Conservation (phyloP, 2,113 vertebrate genomes). For the Sterrhoptilus dennistouni region DNA sequence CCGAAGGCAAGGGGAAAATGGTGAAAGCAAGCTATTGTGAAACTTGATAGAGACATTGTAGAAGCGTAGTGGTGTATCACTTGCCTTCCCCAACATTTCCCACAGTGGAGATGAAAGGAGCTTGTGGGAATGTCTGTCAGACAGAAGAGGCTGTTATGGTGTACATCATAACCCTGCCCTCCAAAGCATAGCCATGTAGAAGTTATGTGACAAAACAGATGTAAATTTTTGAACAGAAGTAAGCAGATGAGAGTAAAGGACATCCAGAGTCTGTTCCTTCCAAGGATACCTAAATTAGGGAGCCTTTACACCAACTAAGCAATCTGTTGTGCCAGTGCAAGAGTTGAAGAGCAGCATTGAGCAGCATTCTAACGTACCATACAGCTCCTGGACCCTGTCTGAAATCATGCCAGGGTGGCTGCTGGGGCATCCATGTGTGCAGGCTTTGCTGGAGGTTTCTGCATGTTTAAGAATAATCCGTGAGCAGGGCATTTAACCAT, state of each 20-base stretch:
- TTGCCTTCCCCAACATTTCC: background rate
- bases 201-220: background rate
- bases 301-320: background rate
- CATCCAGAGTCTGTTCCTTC: background rate
- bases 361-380: background rate
- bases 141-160: background rate
- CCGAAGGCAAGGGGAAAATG: conserved; percentile 10
- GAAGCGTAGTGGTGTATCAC: background rate
- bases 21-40: conserved; percentile 5
- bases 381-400: background rate
- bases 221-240: background rate
- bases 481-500: background rate
- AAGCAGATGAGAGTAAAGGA: background rate
- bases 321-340: background rate
- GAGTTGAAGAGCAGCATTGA: rapidly evolving
- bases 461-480: background rate
- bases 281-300: background rate
- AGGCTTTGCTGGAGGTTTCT: background rate
- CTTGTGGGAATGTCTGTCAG: background rate
- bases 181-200: background rate
- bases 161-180: background rate
- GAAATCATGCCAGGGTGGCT: background rate
- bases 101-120: background rate
- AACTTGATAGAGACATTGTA: conserved; percentile 12
- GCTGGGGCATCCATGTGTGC: rapidly evolving